phyloP scores from a whole-genome alignment of 2,797 vertebrate species.

The Pempheris klunzingeri region DNA sequence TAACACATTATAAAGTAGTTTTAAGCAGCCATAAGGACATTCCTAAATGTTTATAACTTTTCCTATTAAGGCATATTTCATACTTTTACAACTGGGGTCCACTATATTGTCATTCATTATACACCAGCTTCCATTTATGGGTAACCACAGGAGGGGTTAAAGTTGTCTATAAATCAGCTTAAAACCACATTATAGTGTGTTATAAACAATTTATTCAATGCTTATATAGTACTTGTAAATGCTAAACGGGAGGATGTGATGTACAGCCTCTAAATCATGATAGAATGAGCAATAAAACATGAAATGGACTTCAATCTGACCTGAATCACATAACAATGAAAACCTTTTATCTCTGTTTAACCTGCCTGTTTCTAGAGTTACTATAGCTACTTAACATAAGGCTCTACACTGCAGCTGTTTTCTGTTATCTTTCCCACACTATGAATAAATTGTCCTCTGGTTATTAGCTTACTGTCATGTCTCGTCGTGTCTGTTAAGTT shows the following conservation, averaged over 20 bases:
- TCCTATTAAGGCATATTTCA: neutral
- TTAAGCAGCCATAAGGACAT: neutral
- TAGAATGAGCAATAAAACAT: neutral
- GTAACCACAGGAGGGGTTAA: neutral
- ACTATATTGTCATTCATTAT: neutral
- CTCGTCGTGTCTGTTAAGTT: too few relatives aligned
- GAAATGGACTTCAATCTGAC: neutral
- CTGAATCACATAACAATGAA: neutral
- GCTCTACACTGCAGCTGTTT: neutral
- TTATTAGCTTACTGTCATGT: too few relatives aligned
- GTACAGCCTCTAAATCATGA: neutral
- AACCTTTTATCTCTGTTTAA: constrained; percentile 1
- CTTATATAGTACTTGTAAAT: neutral
- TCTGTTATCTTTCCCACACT: neutral
- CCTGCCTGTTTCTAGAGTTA: neutral
- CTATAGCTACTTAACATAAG: neutral
- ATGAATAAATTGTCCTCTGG: neutral
- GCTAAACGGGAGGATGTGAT: neutral
- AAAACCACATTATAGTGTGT: neutral
- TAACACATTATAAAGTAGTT: neutral
- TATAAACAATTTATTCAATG: neutral
- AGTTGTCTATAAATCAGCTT: neutral
- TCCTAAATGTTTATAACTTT: neutral
- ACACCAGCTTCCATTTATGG: neutral
- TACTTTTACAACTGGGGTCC: neutral